Evolutionary conservation across 1,140 invertebrate species (phyloP), one percentile per base, ranked within the genome.

Genomic region (Brachionus manjavacas): DNA sequence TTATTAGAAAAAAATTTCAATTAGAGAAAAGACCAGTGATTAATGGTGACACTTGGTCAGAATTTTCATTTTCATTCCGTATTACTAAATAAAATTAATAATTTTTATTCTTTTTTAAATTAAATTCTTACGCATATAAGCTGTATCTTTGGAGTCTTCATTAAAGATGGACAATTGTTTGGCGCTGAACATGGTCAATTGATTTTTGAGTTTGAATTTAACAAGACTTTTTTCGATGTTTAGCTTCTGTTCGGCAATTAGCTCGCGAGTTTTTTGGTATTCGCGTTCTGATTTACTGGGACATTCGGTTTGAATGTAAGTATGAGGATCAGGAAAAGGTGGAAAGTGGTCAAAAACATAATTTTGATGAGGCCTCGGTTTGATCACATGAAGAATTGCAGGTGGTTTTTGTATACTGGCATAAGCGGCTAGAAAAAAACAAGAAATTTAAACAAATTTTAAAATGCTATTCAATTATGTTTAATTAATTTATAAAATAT

Each of bases 321-420:
- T 81, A 23, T 81, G 79, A 4, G 79, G 79, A 81, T 81, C 79
- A 1, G 79, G 79, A 28, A 81, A 81, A 35, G 79, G 64, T 9
- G 79, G 79, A 81, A 81, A 81, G n/a, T 81, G 79, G 16, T 81
- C 79, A 16, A 39, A 64, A 31, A 81, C 60, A 20, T 81, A 81
- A 66, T 35, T 49, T 25, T 46, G 46, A 76, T 76, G 72, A 14
- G 72, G 72, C 6, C 43, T 23, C 14, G 72, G 72, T 28, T 76
- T 76, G 0, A 76, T 76, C 12, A 49, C 72, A 46, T 76, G 72
- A 8, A 76, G 43, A 76, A 49, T 76, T 8, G 43, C 72, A 8
- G 72, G 72, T 25, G 43, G 43, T 28, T 20, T 76, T n/a, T 76
- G 72, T 25, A 76, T 76, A 31, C 43, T 76, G 9, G 72, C 72